Evolutionary conservation across 2,113 vertebrate genomes (phyloP), one percentile per base, ranked within the genome.

Genomic region (Cariama cristata): DNA sequence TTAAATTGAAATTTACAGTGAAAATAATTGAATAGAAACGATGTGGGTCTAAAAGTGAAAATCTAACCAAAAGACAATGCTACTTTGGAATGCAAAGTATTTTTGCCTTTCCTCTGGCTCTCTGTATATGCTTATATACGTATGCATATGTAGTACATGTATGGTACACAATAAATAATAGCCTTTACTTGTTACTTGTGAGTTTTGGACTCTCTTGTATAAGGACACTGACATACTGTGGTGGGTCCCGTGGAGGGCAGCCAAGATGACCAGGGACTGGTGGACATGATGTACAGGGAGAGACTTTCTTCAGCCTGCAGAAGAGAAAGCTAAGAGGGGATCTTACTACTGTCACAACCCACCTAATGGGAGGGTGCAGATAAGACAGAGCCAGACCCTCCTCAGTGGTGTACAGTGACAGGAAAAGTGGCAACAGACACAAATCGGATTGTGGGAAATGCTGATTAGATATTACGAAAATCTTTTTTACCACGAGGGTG

Each of bases 401-500:
- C 32, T 64, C 38, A 30, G 40, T n/a, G 15, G 14, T 23, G 7
- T 24, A 35, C 12, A 32, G 58, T 42, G 69, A 19, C 40, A 82
- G 49, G 16, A 90, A 40, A 80, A 89, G 44, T 55, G 49, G 38
- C 38, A 91, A 52, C 49, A 92, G 49, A 19, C 44, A 58, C 6
- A 49, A 49, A 44, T 30, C 0, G 1, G 20, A 17, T 68, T 1
- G 2, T 42, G 33, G 28, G 20, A 84, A 87, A 62, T 69, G 23
- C 6, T 2, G 2, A 11, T 49, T 40, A 44, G 59, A 40, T 53
- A n/a, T 30, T 74, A 45, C 53, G 35, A 62, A 62, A 42, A 56
- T 38, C 4, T 60, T 66, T 66, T 80, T 68, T 23, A 19, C 27
- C 14, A 4, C 0, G 0, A 67, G 3, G 1, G 21, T 71, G 16